Base-by-base conservation (phyloP, 2,888 invertebrate genomes). In the Drosophila neotestacea region DNA sequence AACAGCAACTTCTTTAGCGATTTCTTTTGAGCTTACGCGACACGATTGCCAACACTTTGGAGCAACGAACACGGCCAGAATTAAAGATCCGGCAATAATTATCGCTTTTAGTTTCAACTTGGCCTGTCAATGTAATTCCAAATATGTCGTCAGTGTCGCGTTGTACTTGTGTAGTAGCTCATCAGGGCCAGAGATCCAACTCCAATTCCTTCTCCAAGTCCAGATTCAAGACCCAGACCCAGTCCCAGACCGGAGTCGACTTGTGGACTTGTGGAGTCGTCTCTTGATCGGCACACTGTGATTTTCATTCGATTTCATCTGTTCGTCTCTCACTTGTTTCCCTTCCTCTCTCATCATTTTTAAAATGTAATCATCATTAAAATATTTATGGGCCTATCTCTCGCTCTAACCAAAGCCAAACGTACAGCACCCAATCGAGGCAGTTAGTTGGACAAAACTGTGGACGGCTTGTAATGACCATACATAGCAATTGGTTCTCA, bases 131-230 rank as follows among this genome's bases (percentile, higher is more conserved):
- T 91, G 91, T 77, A 75, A 91, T 91, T 83, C 79, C 80, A 89
- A 90, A 87, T 88, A 91, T 91, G 91, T 91, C 90, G 91, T 90
- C 90, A 88, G 85, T 85, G 85, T 81, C 87, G 83, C 81, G 81
- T 82, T 77, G 77, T 68, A 75, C 76, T 67, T 76, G 72, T 64
- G 74, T 82, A 79, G 82, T 84, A 77, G 82, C 86, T 86, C 86
- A 80, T 81, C 80, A 75, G 74, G 34, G 51, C 16, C 56, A 65
- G 34, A 22, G 38, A 22, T 28, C 30, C 6, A 41, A 16, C 41
- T 6, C 54, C 4, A 42, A 32, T 16, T 6, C 30, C 5, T 47
- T 7, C 16, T 16, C 39, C 39, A 44, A 10, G 22, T n/a, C n/a
- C 30, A 16, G 52, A 30, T 9, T 32, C 27, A n/a, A 32, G 42